These are phyloP conservation scores for Cantharis lateralis DNA, from an alignment of 2,888 invertebrate species.

Conservation along the genomic window DNA sequence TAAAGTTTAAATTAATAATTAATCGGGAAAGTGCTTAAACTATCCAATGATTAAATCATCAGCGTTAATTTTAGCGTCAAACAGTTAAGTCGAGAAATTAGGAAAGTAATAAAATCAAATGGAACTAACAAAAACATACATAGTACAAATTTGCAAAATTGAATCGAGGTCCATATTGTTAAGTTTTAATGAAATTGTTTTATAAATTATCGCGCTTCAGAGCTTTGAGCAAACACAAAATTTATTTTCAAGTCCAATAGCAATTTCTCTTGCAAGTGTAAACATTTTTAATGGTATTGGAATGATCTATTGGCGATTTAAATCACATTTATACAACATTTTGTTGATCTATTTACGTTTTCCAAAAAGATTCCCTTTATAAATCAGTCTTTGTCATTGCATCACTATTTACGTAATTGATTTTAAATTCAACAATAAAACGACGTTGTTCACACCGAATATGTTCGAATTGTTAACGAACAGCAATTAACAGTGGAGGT, in stretches of 20 bases:
- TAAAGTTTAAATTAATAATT: background rate
- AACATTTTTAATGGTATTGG: constrained; percentile 12
- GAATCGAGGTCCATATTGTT: background rate
- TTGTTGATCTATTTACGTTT: constrained; percentile 14
- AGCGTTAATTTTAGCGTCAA: background rate
- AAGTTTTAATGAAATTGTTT: constrained; percentile 8
- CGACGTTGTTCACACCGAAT: background rate
- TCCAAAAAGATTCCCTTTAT: constrained; percentile 15
- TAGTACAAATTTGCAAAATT: background rate
- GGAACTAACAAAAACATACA: background rate
- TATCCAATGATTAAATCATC: background rate
- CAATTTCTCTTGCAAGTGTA: constrained; percentile 11
- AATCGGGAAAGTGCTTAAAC: background rate
- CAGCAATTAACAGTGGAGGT: background rate
- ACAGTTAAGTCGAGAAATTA: background rate
- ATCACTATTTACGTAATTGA: constrained; percentile 16
- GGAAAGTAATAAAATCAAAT: background rate
- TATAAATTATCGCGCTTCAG: background rate
- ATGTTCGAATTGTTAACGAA: background rate
- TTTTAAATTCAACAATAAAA: constrained; percentile 10
- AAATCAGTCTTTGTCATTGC: constrained; percentile 20
- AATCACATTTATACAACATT: constrained; percentile 9
- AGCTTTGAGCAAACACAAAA: background rate
- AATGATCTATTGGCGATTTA: constrained; percentile 22
- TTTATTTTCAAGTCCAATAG: constrained; percentile 6